Base-by-base conservation (phyloP, 2,888 invertebrate species). In the Diachrysia chrysitis region DNA sequence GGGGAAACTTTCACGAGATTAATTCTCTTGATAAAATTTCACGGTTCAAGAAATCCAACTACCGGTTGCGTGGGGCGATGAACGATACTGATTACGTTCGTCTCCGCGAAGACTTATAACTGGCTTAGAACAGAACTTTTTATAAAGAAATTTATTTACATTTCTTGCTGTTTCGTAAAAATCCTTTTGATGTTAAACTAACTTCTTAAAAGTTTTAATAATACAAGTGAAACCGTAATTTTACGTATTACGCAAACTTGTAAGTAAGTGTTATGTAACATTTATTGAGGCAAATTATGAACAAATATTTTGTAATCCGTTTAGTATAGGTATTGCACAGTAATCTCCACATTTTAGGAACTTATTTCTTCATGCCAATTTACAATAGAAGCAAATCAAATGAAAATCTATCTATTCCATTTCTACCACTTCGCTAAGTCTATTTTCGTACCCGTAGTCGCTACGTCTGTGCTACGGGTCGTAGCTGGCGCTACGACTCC, bases 11-110 rank as follows among this genome's bases (percentile, higher is more conserved):
- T 90, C 89, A 86, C 86, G 88, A 93, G 94, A 95, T 95, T 95
- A 95, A 95, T 95, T 94, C 93, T 92, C 92, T 93, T 94, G 95
- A 95, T 95, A 95, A 95, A 94, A 95, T 95, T 95, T 95, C 94
- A 95, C 94, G 94, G 94, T 93, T 95, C 93, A 92, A 93, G 94
- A 93, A 94, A 95, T 94, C 93, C 93, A 92, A 93, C 93, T 94
- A 95, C 94, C 94, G 93, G 94, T 93, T 92, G 93, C 94, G 93
- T 94, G 90, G 94, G 93, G 93, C 94, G 94, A 94, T 94, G 93
- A 94, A 91, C 94, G 94, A 89, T 92, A 92, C 95, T 94, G 95
- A 95, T 94, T 94, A 92, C 91, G 88, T 90, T 87, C 90, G 88
- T 89, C 89, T 87, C 81, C 71, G 82, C 76, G 76, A 63, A 78